Base-by-base conservation (phyloP, 2,113 vertebrate species). In the Oreochromis tanganicae region DNA sequence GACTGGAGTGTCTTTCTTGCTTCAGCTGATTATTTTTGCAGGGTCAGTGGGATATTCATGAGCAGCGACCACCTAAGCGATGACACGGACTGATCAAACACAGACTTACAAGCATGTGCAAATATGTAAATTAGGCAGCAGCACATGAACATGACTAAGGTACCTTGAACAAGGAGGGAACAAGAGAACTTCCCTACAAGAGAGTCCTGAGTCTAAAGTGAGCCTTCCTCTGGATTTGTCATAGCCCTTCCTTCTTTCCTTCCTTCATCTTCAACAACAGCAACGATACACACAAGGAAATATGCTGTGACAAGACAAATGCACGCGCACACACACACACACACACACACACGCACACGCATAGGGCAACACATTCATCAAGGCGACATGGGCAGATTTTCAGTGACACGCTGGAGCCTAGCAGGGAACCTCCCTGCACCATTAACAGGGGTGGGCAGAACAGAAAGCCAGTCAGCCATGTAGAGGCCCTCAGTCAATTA, bases 331-430 rank as follows among this genome's bases (percentile, higher is more conserved):
- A 21, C 24, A 24, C 24, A 34, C 29, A 27, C 27, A 27, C 27
- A 27, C 27, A 27, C 27, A 27, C 3, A 27, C 43, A 46, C 82
- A 21, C 36, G 41, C 82, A 48, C 75, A 43, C 27, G 50, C 63
- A 84, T 71, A 83, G 12, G 55, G 81, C 82, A 82, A 92, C 91
- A 91, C 89, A 93, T 90, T 94, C 91, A 94, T 96, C 95, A 95
- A 88, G 81, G 56, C 71, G 80, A 93, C 92, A 92, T 92, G 91
- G 93, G 89, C 93, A 96, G 94, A 95, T 96, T 95, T 89, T 94
- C 92, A 90, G 94, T 94, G 95, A 95, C 95, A 94, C 89, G 87
- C 86, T 80, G 88, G 83, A 93, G 94, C 93, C 93, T 90, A 59
- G 92, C 91, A 93, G 92, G 93, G 90, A 94, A 90, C 91, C 91